Conservation (phyloP, 2,797 vertebrate species). For the Simalia tracyae region DNA sequence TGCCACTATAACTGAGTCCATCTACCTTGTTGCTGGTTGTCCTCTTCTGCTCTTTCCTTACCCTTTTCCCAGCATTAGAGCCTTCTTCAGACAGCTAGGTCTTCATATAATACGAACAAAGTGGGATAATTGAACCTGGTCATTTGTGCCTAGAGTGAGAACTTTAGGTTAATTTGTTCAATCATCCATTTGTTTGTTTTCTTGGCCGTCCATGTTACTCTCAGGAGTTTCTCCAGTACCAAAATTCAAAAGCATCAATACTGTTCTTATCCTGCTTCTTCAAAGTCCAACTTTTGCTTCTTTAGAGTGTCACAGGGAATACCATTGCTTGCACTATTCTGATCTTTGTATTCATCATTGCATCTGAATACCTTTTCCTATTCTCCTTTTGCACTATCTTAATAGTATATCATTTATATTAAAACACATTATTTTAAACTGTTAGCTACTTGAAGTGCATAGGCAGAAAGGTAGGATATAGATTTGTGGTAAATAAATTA, state of each 20-base stretch:
- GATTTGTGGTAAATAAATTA: not conserved
- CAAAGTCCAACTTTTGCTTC: not conserved
- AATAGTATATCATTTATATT: not conserved
- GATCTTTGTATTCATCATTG: no score
- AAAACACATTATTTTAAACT: not conserved
- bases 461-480: not conserved
- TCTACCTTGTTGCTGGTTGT: not conserved
- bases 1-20: not conserved
- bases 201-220: not conserved
- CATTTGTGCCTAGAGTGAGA: not conserved
- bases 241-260: not conserved
- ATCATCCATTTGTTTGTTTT: not conserved
- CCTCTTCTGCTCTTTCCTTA: not conserved
- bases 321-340: no score
- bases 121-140: not conserved
- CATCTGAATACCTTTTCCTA: not conserved
- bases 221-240: not conserved
- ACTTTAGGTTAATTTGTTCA: not conserved
- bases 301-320: not conserved
- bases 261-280: not conserved
- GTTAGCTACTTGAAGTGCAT: not conserved
- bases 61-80: not conserved
- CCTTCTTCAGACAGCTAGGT: not conserved
- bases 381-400: not conserved
- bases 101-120: not conserved